Evolutionary conservation across 2,797 vertebrate species (phyloP).

Genomic region (Enteromius trimaculatus): DNA sequence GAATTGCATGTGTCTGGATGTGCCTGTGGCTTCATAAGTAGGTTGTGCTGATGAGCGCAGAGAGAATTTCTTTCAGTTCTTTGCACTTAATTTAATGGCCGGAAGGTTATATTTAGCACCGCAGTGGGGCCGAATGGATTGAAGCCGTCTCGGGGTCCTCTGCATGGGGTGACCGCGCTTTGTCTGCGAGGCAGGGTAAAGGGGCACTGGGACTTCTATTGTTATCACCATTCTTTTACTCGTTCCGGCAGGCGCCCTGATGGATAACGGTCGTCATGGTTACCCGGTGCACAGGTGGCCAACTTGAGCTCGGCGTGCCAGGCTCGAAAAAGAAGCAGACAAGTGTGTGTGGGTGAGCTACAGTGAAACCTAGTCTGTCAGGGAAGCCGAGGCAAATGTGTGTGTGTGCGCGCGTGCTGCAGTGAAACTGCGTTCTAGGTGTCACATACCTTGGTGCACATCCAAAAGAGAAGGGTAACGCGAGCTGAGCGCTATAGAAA

Average conservation of each 20-base stretch:
- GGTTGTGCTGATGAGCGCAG: slow-evolving; percentile 54
- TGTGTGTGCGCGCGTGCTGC: not conserved
- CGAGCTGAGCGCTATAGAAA: slow-evolving; percentile 8
- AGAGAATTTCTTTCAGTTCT: slow-evolving; percentile 53
- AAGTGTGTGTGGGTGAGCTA: slow-evolving; percentile 21
- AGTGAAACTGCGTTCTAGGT: not conserved
- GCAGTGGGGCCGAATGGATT: not conserved
- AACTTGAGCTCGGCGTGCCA: not conserved
- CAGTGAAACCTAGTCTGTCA: slow-evolving; percentile 51
- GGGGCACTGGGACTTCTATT: slow-evolving; percentile 20
- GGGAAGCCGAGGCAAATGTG: slow-evolving; percentile 1
- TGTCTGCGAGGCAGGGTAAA: slow-evolving; percentile 5
- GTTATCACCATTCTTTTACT: slow-evolving; percentile 20
- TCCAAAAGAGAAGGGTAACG: slow-evolving; percentile 38
- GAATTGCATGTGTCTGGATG: not conserved
- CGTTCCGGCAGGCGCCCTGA: not conserved
- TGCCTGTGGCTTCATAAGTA: slow-evolving; percentile 35
- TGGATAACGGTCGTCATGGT: slow-evolving; percentile 6
- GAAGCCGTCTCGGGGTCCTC: not conserved
- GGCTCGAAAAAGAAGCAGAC: slow-evolving; percentile 31
- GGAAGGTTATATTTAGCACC: slow-evolving; percentile 76
- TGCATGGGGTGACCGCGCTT: slow-evolving; percentile 2
- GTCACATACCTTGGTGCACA: slow-evolving; percentile 50
- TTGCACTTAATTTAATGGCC: slow-evolving; percentile 74
- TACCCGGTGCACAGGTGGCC: slow-evolving; percentile 40